These are phyloP conservation scores for Lepidochitona cinerea DNA, from an alignment of 2,888 invertebrate genomes.

Conservation along the genomic window DNA sequence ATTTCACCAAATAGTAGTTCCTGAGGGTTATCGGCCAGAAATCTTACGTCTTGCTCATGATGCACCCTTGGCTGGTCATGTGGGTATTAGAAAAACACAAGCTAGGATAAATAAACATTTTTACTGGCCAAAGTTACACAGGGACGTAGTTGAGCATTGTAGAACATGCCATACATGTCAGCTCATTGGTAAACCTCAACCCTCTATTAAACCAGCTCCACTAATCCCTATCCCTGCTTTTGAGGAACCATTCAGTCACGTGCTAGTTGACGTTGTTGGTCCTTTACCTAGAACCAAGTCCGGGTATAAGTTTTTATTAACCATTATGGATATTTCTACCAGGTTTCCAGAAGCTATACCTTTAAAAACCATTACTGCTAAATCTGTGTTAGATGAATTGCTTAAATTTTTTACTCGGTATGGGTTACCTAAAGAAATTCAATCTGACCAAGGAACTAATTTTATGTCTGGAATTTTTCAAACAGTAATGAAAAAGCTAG, in stretches of 20 bases:
- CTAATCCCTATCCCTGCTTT: slow-evolving; percentile 14
- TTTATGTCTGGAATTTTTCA: slow-evolving; percentile 18
- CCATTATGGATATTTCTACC: slow-evolving; percentile 18
- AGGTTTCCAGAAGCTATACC: slow-evolving; percentile 20
- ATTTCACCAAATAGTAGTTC: slow-evolving; percentile 9
- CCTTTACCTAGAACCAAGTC: slow-evolving; percentile 17
- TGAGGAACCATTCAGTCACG: slow-evolving; percentile 15
- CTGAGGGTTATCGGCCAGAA: neutral
- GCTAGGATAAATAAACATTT: slow-evolving; percentile 8
- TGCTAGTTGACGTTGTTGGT: slow-evolving; percentile 18
- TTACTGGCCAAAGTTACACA: slow-evolving; percentile 15
- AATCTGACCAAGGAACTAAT: slow-evolving; percentile 16
- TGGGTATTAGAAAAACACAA: slow-evolving; percentile 9
- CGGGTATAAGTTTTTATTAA: slow-evolving; percentile 9
- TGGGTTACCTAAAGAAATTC: slow-evolving; percentile 14
- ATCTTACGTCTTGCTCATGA: slow-evolving; percentile 4
- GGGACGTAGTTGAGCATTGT: slow-evolving; percentile 14
- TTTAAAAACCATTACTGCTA: slow-evolving; percentile 9
- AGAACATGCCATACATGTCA: slow-evolving; percentile 18
- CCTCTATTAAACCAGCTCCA: neutral
- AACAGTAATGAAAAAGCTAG: slow-evolving; percentile 2
- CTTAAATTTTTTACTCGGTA: slow-evolving; percentile 5
- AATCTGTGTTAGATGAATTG: neutral
- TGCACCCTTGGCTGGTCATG: slow-evolving; percentile 7
- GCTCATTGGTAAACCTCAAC: slow-evolving; percentile 9